Evolutionary conservation across 1,140 invertebrate genomes (phyloP).

Genomic region (Globodera ellingtonae): DNA sequence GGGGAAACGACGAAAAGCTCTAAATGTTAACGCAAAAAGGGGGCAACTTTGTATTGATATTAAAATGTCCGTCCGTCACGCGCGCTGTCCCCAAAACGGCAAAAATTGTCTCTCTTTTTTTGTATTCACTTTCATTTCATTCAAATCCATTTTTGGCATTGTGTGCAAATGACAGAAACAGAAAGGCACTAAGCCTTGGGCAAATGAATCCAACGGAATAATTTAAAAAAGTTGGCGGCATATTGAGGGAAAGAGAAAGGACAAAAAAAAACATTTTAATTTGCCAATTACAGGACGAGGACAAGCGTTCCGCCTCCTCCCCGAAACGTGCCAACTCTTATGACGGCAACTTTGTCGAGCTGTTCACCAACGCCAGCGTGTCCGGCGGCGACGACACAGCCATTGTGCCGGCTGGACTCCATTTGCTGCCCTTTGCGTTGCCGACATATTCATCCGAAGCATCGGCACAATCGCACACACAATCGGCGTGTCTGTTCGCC

Average conservation of each 20-base stretch:
- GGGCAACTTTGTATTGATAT: too few relatives aligned
- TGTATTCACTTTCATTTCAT: too few relatives aligned
- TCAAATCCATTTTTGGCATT: too few relatives aligned
- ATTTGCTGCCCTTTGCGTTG: not conserved
- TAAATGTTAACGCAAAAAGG: not conserved
- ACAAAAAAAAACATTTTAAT: too few relatives aligned
- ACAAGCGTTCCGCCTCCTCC: slow-evolving; percentile 26
- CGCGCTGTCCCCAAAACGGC: too few relatives aligned
- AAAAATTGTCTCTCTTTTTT: too few relatives aligned
- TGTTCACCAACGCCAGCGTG: not conserved
- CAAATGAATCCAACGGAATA: too few relatives aligned
- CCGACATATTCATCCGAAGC: not conserved
- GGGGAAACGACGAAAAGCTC: too few relatives aligned
- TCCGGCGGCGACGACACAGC: not conserved
- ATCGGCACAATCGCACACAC: not conserved
- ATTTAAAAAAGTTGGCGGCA: too few relatives aligned
- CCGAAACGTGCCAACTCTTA: slow-evolving; percentile 57
- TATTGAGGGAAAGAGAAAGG: not conserved
- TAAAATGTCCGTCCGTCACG: too few relatives aligned
- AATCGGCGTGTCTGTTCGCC: slow-evolving; percentile 7
- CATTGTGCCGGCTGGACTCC: not conserved
- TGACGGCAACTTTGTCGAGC: slow-evolving; percentile 22
- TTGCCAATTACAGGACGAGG: slow-evolving; percentile 21
- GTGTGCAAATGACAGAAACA: too few relatives aligned
- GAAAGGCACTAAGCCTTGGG: too few relatives aligned